Base-by-base conservation (phyloP, 1,140 invertebrate species). In the Chelonus insularis region DNA sequence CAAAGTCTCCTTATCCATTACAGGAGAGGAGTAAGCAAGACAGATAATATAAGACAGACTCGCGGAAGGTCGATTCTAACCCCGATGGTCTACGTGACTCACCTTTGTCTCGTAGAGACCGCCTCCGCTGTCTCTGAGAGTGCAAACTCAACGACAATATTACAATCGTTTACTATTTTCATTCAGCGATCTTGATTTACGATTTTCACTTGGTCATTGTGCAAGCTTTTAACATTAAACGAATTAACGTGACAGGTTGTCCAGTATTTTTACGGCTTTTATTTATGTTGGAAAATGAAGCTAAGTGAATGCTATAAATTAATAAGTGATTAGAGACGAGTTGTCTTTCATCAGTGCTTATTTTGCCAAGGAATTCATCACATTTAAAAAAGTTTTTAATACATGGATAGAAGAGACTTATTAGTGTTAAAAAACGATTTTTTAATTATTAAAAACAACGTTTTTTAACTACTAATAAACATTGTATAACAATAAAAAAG, bases 81-180 rank as follows among this genome's bases (percentile, higher is more conserved):
- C 59, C 59, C 51, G 59, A 61, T 61, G 59, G 59, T 61, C 59
- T 61, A 55, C 51, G 59, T 61, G 59, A 61, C 59, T 61, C 59
- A 61, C 59, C 59, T 61, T 47, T 55, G 51, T 60, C 29, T 60
- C 58, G 36, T 45, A 12, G 36, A 34, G 50, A 32, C 58, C 58
- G 58, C 58, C 58, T 45, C 48, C 58, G 48, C 58, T 60, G 58
- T 45, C 50, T 60, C 50, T 41, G 12, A 37, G 37, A 60, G 58
- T 60, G 37, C 58, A 60, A 60, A 60, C 50, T 41, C 25, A 21
- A 12, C 36, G 57, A 60, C 58, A 60, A 60, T 60, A 20, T 60
- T 54, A 60, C 48, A 60, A 45, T 54, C 37, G 37, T 60, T 39
- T 54, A 54, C 36, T 60, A 60, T 60, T 23, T 60, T 60, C 58